A percentile compares a stretch with the other conserved stretches of the same genome.
These are phyloP conservation scores for Charadrius vociferus DNA, from an alignment of 2,113 vertebrate species.

Conservation along the genomic window DNA sequence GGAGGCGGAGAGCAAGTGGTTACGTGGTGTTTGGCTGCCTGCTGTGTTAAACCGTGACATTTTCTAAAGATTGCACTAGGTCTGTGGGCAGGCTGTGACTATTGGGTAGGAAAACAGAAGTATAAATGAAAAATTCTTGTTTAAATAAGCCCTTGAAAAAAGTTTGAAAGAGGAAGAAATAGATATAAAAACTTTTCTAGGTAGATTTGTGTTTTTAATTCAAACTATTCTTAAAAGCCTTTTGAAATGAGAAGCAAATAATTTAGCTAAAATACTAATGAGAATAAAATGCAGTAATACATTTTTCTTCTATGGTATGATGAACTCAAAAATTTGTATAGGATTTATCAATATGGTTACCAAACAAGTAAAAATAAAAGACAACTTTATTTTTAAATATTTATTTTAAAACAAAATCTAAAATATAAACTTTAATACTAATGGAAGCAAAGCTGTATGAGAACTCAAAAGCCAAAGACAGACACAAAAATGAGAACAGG, in stretches of 20 bases:
- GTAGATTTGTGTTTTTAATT: neutral
- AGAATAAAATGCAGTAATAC: neutral
- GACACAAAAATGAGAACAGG: neutral
- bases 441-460: neutral
- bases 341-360: neutral
- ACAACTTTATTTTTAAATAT: neutral
- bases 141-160: neutral
- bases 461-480: neutral
- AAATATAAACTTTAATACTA: neutral
- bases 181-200: neutral
- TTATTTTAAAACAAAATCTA: neutral
- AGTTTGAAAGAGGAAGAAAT: neutral
- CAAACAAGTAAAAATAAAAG: neutral
- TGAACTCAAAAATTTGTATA: neutral
- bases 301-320: neutral
- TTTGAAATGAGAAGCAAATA: neutral
- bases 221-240: neutral
- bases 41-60: neutral
- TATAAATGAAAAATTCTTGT: neutral
- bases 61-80: neutral
- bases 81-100: neutral
- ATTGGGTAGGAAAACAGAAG: neutral
- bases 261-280: neutral
- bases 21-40: neutral
- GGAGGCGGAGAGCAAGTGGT: neutral